phyloP scores from a whole-genome alignment of 2,888 invertebrate species.

The Cistogaster globosa region DNA sequence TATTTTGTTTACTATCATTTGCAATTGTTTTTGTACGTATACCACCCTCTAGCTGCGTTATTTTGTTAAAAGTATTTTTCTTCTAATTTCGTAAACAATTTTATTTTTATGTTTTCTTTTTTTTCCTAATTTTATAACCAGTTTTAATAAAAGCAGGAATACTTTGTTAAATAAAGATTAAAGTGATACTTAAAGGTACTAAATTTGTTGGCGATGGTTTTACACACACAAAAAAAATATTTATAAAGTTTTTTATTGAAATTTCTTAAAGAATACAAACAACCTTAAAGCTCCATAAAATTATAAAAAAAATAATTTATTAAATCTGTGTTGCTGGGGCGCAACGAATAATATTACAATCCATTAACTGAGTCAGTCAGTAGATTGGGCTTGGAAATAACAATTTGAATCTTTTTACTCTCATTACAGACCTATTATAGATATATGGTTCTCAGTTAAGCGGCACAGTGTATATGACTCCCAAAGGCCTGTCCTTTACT shows the following conservation, averaged over 20 bases:
- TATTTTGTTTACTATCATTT: constrained; percentile 52
- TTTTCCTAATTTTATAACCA: not conserved
- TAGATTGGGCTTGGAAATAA: too few species aligned
- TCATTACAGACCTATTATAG: too few species aligned
- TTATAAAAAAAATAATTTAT: too few species aligned
- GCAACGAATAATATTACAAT: too few species aligned
- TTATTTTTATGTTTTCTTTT: constrained; percentile 11
- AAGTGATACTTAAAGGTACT: not conserved
- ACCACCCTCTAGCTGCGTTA: not conserved
- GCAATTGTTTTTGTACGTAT: constrained; percentile 2
- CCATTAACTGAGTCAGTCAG: too few species aligned
- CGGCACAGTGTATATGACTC: too few species aligned
- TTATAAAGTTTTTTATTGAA: not conserved
- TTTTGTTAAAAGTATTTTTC: constrained; percentile 17
- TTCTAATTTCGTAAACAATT: constrained; percentile 44
- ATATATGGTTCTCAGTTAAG: too few species aligned
- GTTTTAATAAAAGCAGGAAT: not conserved
- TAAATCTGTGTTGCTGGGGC: too few species aligned
- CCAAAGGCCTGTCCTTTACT: too few species aligned
- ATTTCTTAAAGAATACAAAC: not conserved
- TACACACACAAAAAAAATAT: not conserved
- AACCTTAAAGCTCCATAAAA: too few species aligned
- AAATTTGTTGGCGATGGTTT: not conserved
- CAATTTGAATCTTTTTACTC: too few species aligned
- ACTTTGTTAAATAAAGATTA: not conserved